These are phyloP conservation scores for Bolborhynchus lineola DNA, from an alignment of 2,113 vertebrate genomes.

Conservation along the genomic window DNA sequence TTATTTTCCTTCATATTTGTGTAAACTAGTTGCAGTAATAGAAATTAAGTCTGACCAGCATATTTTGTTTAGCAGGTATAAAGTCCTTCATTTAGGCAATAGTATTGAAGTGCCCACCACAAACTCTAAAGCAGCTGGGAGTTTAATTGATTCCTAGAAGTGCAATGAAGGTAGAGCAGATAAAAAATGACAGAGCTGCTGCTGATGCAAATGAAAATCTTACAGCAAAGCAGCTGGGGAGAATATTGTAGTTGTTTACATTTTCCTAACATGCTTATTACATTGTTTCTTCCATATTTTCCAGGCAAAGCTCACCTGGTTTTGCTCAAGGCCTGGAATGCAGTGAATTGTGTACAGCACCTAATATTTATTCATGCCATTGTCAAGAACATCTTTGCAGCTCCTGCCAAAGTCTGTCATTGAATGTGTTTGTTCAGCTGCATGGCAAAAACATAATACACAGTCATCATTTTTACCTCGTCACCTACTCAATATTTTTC, in stretches of 20 bases:
- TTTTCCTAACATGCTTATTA: slow-evolving; percentile 37
- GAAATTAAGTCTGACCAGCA: neutral
- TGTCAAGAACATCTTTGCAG: slow-evolving; percentile 75
- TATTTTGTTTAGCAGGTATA: neutral
- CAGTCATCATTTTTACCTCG: slow-evolving; percentile 72
- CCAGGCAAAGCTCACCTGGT: slow-evolving; percentile 72
- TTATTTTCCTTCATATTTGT: neutral
- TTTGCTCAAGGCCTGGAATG: slow-evolving; percentile 69
- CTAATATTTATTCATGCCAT: slow-evolving; percentile 77
- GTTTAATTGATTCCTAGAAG: slow-evolving; percentile 54
- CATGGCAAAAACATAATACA: slow-evolving; percentile 71
- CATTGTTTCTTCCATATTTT: slow-evolving; percentile 59
- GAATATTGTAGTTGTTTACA: slow-evolving; percentile 51
- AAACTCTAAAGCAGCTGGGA: slow-evolving; percentile 27
- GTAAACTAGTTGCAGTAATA: neutral
- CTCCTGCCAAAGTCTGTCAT: slow-evolving; percentile 69
- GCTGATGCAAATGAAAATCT: slow-evolving; percentile 61
- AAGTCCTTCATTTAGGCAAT: slow-evolving; percentile 37
- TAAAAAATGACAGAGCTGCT: slow-evolving; percentile 56
- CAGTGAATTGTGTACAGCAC: slow-evolving; percentile 61
- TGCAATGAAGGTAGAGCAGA: slow-evolving; percentile 49
- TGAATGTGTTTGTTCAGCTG: slow-evolving; percentile 78
- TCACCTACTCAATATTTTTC: slow-evolving; percentile 75
- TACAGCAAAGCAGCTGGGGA: slow-evolving; percentile 10
- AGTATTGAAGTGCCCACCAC: slow-evolving; percentile 19